These are phyloP conservation scores for Chrosomus eos DNA, from an alignment of 2,797 vertebrate species.

Conservation along the genomic window DNA sequence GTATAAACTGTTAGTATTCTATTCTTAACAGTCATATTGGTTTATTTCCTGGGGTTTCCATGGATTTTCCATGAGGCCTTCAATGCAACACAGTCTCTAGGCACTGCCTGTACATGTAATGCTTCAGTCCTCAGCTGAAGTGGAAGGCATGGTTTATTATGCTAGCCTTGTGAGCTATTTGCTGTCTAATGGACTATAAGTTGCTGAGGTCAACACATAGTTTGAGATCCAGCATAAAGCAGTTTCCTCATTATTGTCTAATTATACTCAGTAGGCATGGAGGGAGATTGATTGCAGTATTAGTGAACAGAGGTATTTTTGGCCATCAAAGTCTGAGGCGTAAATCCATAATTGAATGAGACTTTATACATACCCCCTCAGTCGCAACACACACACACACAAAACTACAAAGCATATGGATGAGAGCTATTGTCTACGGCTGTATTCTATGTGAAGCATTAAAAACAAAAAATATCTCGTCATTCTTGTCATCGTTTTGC, in stretches of 20 bases:
- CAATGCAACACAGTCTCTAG: conserved; percentile 44
- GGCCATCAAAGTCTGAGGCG: conserved; percentile 82
- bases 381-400: conserved; percentile 37
- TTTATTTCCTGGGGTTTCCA: neutral
- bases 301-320: conserved; percentile 80
- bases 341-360: conserved; percentile 77
- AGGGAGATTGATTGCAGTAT: conserved; percentile 80
- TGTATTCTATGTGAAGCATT: conserved; percentile 95
- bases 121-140: conserved; percentile 64
- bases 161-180: conserved; percentile 81
- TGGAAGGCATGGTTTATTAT: conserved; percentile 77
- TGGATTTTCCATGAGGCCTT: neutral
- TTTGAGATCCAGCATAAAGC: conserved; percentile 78
- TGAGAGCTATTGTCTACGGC: conserved; percentile 92
- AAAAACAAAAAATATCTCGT: conserved; percentile 88
- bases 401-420: conserved; percentile 82
- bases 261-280: conserved; percentile 82
- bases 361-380: conserved; percentile 59
- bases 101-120: conserved; percentile 62
- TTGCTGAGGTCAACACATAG: conserved; percentile 83
- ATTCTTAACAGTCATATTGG: neutral
- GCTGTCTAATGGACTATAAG: conserved; percentile 81
- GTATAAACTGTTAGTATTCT: neutral
- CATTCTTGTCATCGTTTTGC: conserved; percentile 66
- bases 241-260: conserved; percentile 82